Evolutionary conservation across 2,113 vertebrate genomes (phyloP), one percentile per base, ranked within the genome.

Genomic region (Fulmarus glacialis): DNA sequence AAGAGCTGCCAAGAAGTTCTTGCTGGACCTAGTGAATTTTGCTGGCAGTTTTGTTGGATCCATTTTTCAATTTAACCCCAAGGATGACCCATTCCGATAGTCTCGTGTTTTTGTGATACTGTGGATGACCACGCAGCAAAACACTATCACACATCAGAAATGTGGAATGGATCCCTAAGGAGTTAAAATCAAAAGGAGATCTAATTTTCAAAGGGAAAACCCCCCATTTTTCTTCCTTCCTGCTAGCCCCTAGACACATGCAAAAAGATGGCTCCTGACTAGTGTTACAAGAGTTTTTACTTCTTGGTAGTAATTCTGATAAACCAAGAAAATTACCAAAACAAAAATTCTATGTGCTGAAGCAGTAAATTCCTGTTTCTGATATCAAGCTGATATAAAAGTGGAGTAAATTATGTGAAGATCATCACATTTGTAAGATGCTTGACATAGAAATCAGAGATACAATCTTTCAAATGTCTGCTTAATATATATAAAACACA

Each of bases 1-100:
- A 47, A 84, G 82, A 94, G 67, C 94, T 96, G 87, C 87, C 88
- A 89, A 80, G 77, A 82, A 83, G 74, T 92, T 89, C 80, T 93
- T 96, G 36, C 87, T 94, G 94, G 82, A 95, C 88, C 56, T 40
- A 10, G 74, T 53, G 81, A 82, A 91, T 97, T 95, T 75, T 90
- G 43, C 64, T 90, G 78, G 55, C 90, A 24, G 74, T 93, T 97
- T 77, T 84, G 70, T 91, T 92, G 81, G 67, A 82, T 86, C 67
- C 16, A 7, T 94, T 97, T 91, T 95, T 82, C 81, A 84, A 3
- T 91, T 90, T 93, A 95, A 95, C 71, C 56, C 68, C 80, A 71
- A 66, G 71, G 83, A 81, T 96, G 87, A 95, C 90, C 63, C 60
- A 80, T 87, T 96, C 20, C 52, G n/a, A 3, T 15, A 56, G 55